Evolutionary conservation across 1,140 invertebrate genomes (phyloP), one percentile per base, ranked within the genome.

Genomic region (Chymomyza costata): DNA sequence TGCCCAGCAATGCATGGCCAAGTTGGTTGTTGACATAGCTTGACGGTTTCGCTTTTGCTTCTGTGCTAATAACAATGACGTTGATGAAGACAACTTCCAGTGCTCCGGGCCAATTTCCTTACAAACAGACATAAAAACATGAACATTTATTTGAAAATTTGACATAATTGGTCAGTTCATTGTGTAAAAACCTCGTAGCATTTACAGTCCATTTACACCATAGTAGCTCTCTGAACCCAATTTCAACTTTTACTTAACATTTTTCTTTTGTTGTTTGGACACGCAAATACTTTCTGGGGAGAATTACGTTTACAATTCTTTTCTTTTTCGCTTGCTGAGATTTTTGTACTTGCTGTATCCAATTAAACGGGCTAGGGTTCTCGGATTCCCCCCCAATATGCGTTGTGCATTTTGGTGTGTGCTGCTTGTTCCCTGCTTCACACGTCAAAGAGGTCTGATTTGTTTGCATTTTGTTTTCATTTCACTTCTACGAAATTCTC

Each of bases 101-200:
- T 70, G 56, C 28, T 6, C 21, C 30, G 30, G 38, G 30, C 46
- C 35, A 21, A 35, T 28, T 32, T 45, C n/a, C 31, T 34, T 28
- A 5, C 5, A 28, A 14, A 67, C 62, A 8, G 3, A 25, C 21
- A 25, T 8, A 8, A 25, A 28, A 28, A 6, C 25, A 73, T 63
- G 54, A 49, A 59, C 38, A 63, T 63, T 66, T 44, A 63, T 71
- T 64, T 70, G 45, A 57, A 78, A 78, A 80, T 80, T 78, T 80
- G 67, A 68, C 67, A 80, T 78, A 78, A 78, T 78, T 80, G 73
- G 63, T 48, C 73, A 71, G 64, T 74, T 73, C 53, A 74, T 68
- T 50, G 47, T 68, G 32, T 34, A 43, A 18, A 30, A 28, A 60
- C 44, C 32, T 41, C 43, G 18, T 15, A 47, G 14, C 15, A 1